phyloP scores from a whole-genome alignment of 1,140 invertebrate genomes.

The Cydia fagiglandana region DNA sequence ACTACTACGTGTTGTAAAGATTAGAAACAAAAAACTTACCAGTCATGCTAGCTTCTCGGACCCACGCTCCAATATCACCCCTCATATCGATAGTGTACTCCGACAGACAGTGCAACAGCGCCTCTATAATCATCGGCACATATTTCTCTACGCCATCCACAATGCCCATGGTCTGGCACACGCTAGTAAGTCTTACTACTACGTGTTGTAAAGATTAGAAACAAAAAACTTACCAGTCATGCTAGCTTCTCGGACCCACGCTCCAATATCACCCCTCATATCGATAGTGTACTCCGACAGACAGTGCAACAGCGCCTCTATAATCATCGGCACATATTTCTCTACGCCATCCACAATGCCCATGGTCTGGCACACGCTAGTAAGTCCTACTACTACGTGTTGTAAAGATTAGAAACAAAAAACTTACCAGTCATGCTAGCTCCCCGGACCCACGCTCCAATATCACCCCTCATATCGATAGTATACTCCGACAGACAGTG shows the following conservation, averaged over 20 bases:
- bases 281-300: constrained; percentile 95
- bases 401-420: too few species aligned
- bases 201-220: constrained; percentile 61
- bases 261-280: constrained; percentile 95
- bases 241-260: constrained; percentile 95
- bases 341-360: constrained; percentile 71
- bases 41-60: constrained; percentile 92
- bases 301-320: constrained; percentile 85
- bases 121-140: too few species aligned
- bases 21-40: constrained; percentile 62
- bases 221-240: constrained; percentile 82
- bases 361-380: constrained; percentile 83
- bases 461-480: constrained; percentile 79
- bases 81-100: constrained; percentile 77
- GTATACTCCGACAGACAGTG: constrained; percentile 93
- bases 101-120: too few species aligned
- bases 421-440: too few species aligned
- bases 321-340: constrained; percentile 80
- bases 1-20: too few species aligned
- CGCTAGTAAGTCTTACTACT: too few species aligned
- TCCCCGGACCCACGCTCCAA: too few species aligned
- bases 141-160: too few species aligned
- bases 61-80: constrained; percentile 97
- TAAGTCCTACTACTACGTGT: constrained; percentile 89
- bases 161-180: too few species aligned